Evolutionary conservation across 2,113 vertebrate genomes (phyloP), one percentile per base, ranked within the genome.

Genomic region (Gobio gobio): DNA sequence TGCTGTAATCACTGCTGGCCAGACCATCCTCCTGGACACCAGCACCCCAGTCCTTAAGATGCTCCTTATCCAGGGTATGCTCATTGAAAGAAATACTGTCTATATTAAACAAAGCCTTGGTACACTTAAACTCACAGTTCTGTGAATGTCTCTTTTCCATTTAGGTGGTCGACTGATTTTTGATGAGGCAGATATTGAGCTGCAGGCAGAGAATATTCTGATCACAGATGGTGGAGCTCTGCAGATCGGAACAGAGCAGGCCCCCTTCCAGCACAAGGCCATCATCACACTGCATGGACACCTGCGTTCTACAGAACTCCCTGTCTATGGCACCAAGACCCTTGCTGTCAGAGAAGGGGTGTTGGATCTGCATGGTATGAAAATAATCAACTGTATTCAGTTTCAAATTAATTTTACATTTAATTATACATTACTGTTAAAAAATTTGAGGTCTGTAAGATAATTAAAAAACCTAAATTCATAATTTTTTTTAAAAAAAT

Each of bases 121-220:
- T 56, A 22, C 18, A 76, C 24, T 56, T 56, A 29, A 14, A 54
- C 45, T 33, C 8, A 76, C n/a, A 54, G 0, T 54, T 76, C 8
- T 76, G 24, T 76, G 24, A 33, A 54, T 33, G 24, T 24, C 20
- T 70, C 33, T 22, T 61, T 63, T 83, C 74, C 18, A 0, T 73
- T 72, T 86, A 97, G 96, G 96, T 64, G 96, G 96, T 22, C 94
- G 90, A 10, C 83, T 97, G 90, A 87, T 97, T 82, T 97, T 97
- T 87, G 96, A 97, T 87, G 96, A 97, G 74, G 93, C 92, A 0
- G 93, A 97, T 87, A 93, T 97, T 54, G 96, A 97, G 86, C 94
- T 97, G 54, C 96, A 96, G 84, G 94, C 96, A 0, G 96, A 97
- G 85, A 97, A 97, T 87, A 97, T 97, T 90, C 93, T 97, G 56